These are phyloP conservation scores for Sicus ferrugineus DNA, from an alignment of 2,888 invertebrate species.

Conservation along the genomic window DNA sequence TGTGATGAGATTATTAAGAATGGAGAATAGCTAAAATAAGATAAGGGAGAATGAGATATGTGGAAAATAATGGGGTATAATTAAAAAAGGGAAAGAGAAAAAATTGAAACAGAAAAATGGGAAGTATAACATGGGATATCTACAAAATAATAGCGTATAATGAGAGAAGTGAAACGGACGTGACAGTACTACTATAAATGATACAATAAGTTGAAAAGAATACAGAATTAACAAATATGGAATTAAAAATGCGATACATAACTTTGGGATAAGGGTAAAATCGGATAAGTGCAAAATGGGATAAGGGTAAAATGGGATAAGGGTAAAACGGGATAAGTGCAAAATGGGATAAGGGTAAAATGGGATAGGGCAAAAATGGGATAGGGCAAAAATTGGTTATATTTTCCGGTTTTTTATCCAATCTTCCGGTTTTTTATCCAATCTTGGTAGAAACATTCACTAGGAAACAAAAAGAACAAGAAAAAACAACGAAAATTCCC, in stretches of 20 bases:
- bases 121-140: not conserved
- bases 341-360: too few relatives aligned
- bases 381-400: too few relatives aligned
- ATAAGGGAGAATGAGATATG: not conserved
- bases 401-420: too few relatives aligned
- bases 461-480: too few relatives aligned
- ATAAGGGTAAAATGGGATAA: too few relatives aligned
- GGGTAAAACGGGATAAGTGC: too few relatives aligned
- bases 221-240: not conserved
- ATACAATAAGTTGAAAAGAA: not conserved
- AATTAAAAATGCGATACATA: not conserved
- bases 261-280: not conserved
- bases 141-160: not conserved
- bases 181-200: not conserved
- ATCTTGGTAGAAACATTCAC: too few relatives aligned
- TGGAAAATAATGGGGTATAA: not conserved
- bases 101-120: too few relatives aligned
- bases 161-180: not conserved
- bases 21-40: not conserved
- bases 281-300: too few relatives aligned
- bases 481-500: too few relatives aligned
- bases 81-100: not conserved
- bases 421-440: too few relatives aligned
- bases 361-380: too few relatives aligned
- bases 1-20: not conserved